Base-by-base conservation (phyloP, 2,888 invertebrate genomes). In the Chydorus sphaericus region DNA sequence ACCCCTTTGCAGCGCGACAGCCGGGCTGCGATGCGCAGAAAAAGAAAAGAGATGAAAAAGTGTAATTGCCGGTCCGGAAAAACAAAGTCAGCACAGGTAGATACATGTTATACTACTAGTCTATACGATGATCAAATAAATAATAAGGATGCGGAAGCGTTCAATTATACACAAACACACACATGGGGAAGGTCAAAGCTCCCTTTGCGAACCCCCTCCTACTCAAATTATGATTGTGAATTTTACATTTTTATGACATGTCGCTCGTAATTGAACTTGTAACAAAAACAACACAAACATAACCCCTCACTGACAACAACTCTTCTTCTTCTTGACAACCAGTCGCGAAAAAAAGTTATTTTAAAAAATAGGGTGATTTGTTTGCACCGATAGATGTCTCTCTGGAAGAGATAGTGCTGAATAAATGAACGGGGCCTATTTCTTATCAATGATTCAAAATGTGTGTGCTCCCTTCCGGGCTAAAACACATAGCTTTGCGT, bases 21-120 rank as follows among this genome's bases (percentile, higher is more conserved):
- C 44, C 44, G 44, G 44, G 28, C n/a, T n/a, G n/a, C 44, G 44
- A 44, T 44, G 44, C 28, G 44, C 44, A 44, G 44, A 36, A 44
- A 16, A 7, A 44, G 23, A 44, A 44, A 26, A 44, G 26, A 26
- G 44, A 28, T 23, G 44, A 23, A n/a, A 38, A 38, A 38, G 20
- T 4, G n/a, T n/a, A 38, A 16, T 14, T 26, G 44, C 20, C 20
- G 28, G 20, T 14, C 23, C 23, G 28, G 28, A 44, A 44, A 23
- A 44, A 23, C 23, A 44, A 44, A 44, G 44, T 44, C 44, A 44
- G 44, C 44, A n/a, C n/a, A 26, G 23, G 26, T 44, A n/a, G n/a
- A n/a, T n/a, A n/a, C n/a, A n/a, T n/a, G n/a, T n/a, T n/a, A n/a
- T n/a, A n/a, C n/a, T n/a, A 44, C 28, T 16, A 39, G n/a, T n/a